Evolutionary conservation across 2,797 vertebrate genomes (phyloP).

Genomic region (Coluber constrictor): DNA sequence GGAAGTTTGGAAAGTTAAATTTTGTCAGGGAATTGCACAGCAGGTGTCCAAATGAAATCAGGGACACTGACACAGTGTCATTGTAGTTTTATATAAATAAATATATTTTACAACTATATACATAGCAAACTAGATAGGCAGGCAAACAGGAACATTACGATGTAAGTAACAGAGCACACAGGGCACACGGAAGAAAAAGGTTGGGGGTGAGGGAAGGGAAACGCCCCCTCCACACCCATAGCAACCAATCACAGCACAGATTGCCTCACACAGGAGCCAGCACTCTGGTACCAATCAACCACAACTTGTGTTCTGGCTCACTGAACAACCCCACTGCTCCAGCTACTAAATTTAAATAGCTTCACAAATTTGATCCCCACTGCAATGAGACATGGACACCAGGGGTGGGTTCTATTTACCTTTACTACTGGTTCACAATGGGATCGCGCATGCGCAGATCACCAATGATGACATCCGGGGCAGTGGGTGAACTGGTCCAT

Average conservation of each 20-base stretch:
- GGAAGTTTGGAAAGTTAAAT: background rate
- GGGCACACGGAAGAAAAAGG: background rate
- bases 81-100: background rate
- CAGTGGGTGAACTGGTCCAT: too few species aligned
- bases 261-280: background rate
- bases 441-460: too few species aligned
- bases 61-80: background rate
- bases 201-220: accelerated
- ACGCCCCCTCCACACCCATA: background rate
- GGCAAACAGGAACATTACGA: background rate
- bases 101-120: background rate
- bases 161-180: background rate
- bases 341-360: background rate
- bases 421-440: too few species aligned
- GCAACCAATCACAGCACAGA: background rate
- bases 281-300: background rate
- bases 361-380: background rate
- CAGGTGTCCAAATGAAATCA: background rate
- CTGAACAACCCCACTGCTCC: background rate
- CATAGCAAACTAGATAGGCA: background rate
- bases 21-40: background rate
- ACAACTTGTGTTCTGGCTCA: background rate
- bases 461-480: too few species aligned
- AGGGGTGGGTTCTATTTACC: too few species aligned
- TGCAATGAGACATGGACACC: background rate